These are phyloP conservation scores for Potamilus streckersoni DNA, from an alignment of 1,140 invertebrate genomes.

Conservation along the genomic window DNA sequence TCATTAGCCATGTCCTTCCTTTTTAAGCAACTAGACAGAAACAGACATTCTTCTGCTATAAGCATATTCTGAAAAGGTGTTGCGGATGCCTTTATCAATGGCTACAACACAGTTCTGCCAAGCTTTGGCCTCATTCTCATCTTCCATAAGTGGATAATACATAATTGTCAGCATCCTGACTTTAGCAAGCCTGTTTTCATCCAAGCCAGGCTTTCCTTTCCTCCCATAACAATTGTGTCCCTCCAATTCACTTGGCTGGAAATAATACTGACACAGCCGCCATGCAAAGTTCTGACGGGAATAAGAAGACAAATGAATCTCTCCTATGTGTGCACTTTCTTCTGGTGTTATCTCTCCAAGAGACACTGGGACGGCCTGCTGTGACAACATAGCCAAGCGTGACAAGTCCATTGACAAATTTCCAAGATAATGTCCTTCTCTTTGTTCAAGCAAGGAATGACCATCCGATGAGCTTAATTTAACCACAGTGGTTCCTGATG, in stretches of 20 bases:
- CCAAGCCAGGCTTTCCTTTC: constrained; percentile 5
- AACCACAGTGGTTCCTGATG: too few relatives aligned
- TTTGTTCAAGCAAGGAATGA: too few relatives aligned
- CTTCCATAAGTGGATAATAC: neutral
- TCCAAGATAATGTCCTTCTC: too few relatives aligned
- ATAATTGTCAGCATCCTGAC: neutral
- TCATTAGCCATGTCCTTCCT: too few relatives aligned
- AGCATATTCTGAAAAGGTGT: neutral
- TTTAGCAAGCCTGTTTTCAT: neutral
- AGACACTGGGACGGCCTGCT: too few relatives aligned
- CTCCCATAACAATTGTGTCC: constrained; percentile 7
- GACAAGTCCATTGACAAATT: too few relatives aligned
- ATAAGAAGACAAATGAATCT: constrained; percentile 2
- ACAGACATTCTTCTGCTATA: too few relatives aligned
- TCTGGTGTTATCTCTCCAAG: too few relatives aligned
- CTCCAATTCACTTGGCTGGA: constrained; percentile 1
- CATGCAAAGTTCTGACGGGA: constrained; percentile 8
- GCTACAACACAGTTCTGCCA: constrained; percentile 3
- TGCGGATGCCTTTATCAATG: constrained; percentile 9
- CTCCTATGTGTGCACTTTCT: neutral
- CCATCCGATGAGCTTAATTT: too few relatives aligned
- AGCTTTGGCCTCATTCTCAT: neutral
- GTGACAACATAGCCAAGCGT: too few relatives aligned
- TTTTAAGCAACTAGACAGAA: too few relatives aligned
- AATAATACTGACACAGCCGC: constrained; percentile 2